Evolutionary conservation across 2,113 vertebrate genomes (phyloP), one percentile per base, ranked within the genome.

Genomic region (Columba janthina): DNA sequence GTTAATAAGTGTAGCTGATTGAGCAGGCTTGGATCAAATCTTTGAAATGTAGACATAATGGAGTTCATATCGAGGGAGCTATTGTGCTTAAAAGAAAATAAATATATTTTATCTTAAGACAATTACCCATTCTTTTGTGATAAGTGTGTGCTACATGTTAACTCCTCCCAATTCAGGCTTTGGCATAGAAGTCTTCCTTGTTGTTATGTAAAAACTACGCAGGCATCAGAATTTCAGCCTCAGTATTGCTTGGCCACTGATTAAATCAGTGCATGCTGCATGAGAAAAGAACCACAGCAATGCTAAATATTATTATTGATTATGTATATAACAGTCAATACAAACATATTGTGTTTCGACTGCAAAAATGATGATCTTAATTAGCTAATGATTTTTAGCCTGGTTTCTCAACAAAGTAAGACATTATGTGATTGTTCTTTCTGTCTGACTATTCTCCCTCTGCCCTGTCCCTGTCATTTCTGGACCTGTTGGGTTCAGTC

Each of bases 301-400:
- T 60, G 66, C 76, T 85, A 85, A 94, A 82, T 90, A 88, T 94
- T 95, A 54, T 88, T 94, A 94, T 93, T 85, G 93, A 95, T 94
- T 94, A 81, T 92, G 73, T 71, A 51, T 92, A 53, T 48, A 70
- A 38, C 65, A 70, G 85, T 94, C 93, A 76, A 90, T 94, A 57
- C 65, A 89, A 89, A 67, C 38, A 86, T 78, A 93, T 25, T 82
- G 79, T 91, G 69, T 91, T 94, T 89, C 14, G 1, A 65, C 71
- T 87, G 80, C 81, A 88, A 62, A 93, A 96, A 89, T 89, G 15
- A 92, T 94, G 4, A 2, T 88, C 77, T 91, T 95, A 93, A 95
- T 93, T 93, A 95, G 85, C 84, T 95, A 94, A 94, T 16, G 80
- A 94, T 97, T 96, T 96, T 92, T 79, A 86, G 73, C 65, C 83